Base-by-base conservation (phyloP, 1,140 invertebrate species). In the Orchesella cincta region DNA sequence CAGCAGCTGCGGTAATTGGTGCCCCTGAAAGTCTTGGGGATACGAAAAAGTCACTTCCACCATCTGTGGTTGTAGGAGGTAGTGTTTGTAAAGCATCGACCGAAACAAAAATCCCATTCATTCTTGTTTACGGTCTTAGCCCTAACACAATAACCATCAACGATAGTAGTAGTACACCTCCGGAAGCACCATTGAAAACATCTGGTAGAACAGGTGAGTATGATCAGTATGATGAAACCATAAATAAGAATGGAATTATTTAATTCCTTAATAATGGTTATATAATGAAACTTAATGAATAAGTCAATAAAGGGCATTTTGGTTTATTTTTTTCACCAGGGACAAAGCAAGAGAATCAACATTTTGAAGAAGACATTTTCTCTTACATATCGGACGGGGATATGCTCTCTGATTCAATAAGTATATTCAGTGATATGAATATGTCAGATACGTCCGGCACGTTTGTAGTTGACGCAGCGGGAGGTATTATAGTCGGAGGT, bases 371-470 rank as follows among this genome's bases (percentile, higher is more conserved):
- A 16, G 81, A 81, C n/a, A 46, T 79, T 29, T 80, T 77, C 70
- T 78, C 79, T 1, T 79, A 76, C 39, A 78, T 80, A 23, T 80
- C 81, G 0, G 81, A 82, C 28, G 36, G 36, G n/a, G 80, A 81
- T 39, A 76, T 80, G 52, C 46, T 82, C 3, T 82, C 81, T 1
- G 81, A 82, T 39, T 80, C 78, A 26, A 52, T 80, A 12, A 80
- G 78, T 57, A 78, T 82, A 36, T 82, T 82, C 54, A 71, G 64
- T 52, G 81, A 82, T 51, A 75, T 78, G 64, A 82, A 80, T 46
- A 76, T 79, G 72, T 77, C 79, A 12, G 81, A 82, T 34, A 29
- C 74, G 0, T 78, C 77, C n/a, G 76, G 76, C n/a, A 76, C 77
- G 23, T 77, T 79, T 75, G 64, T 81, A 18, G 18, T 81, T 1